Conservation (phyloP, 2,797 vertebrate species). For the Tiaroga cobitis region DNA sequence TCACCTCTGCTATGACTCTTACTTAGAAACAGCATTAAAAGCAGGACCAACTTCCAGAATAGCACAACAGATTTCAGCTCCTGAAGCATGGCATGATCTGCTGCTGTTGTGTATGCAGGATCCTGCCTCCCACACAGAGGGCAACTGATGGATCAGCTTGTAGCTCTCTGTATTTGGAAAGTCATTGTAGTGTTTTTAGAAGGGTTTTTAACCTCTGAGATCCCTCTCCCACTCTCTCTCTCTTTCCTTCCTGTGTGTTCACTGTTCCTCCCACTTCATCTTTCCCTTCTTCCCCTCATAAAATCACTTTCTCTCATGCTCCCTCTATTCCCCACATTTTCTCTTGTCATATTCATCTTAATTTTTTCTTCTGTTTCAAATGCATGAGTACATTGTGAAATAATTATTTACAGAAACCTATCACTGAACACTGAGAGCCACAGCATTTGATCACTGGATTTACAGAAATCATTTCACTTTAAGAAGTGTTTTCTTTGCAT, state of each 20-base stretch:
- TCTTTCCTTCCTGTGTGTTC: constrained; percentile 17
- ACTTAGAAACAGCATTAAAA: not conserved
- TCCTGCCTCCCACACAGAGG: constrained; percentile 24
- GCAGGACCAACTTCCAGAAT: constrained; percentile 12
- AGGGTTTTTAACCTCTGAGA: constrained; percentile 44
- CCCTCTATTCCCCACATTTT: constrained; percentile 31
- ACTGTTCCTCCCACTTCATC: constrained; percentile 28
- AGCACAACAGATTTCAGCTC: not conserved
- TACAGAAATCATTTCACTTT: no score
- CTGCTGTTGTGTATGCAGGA: constrained; percentile 9
- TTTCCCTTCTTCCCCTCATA: constrained; percentile 18
- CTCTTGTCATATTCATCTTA: not conserved
- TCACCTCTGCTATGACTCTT: not conserved
- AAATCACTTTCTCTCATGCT: constrained; percentile 25
- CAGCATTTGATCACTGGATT: no score
- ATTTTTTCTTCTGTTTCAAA: not conserved
- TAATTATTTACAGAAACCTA: not conserved
- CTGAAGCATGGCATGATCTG: constrained; percentile 29
- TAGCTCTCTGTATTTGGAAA: constrained; percentile 46
- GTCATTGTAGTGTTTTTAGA: constrained; percentile 39
- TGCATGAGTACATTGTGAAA: not conserved
- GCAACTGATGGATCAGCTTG: constrained; percentile 22
- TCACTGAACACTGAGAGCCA: no score
- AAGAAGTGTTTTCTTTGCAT: no score
- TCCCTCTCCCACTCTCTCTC: constrained; percentile 17